Evolutionary conservation across 2,888 invertebrate genomes (phyloP).

Genomic region (Heterodera filipjevi): DNA sequence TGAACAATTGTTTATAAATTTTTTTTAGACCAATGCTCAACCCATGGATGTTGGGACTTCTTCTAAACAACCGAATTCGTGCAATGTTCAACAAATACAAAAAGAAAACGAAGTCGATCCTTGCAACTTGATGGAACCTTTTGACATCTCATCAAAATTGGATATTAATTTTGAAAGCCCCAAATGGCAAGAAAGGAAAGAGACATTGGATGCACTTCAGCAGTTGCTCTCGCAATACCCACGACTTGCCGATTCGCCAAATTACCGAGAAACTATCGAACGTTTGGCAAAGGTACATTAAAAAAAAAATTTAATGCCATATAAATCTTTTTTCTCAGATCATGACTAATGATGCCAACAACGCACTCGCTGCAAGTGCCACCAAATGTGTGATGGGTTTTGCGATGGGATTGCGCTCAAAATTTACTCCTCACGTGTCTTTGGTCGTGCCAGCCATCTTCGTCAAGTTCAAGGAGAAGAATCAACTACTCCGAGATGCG

Average conservation of each 20-base stretch:
- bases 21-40: not conserved
- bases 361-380: slow-evolving; percentile 70
- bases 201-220: slow-evolving; percentile 82
- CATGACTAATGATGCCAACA: too few relatives aligned
- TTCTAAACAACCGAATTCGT: too few relatives aligned
- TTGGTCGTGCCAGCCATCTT: slow-evolving; percentile 72
- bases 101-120: too few relatives aligned
- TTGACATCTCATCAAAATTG: slow-evolving; percentile 87
- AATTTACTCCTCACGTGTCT: slow-evolving; percentile 81
- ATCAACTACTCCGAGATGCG: slow-evolving; percentile 82
- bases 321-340: too few relatives aligned
- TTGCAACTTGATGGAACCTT: slow-evolving; percentile 76
- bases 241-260: slow-evolving; percentile 77
- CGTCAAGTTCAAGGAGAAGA: slow-evolving; percentile 78
- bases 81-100: too few relatives aligned
- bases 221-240: slow-evolving; percentile 72
- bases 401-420: slow-evolving; percentile 83
- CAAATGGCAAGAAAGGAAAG: slow-evolving; percentile 97
- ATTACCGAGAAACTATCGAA: slow-evolving; percentile 79
- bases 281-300: slow-evolving; percentile 78
- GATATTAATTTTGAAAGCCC: slow-evolving; percentile 94
- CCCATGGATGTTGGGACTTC: too few relatives aligned
- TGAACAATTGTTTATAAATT: too few relatives aligned
- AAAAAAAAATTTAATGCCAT: too few relatives aligned
- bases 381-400: slow-evolving; percentile 81